Evolutionary conservation across 2,888 invertebrate species (phyloP).

Genomic region (Agonopterix alstromeriana): DNA sequence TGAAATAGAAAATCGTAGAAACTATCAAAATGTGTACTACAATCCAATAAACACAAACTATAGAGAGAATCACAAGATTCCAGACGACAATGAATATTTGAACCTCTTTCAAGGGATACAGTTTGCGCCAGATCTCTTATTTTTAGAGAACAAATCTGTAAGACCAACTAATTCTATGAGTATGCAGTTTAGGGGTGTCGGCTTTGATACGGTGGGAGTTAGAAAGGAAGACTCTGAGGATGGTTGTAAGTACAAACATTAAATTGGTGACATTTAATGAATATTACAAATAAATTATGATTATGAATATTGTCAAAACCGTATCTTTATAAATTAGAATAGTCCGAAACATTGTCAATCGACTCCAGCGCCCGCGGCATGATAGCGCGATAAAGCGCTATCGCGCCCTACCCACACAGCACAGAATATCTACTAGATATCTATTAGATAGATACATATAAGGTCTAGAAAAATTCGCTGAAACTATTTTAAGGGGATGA

Average conservation of each 20-base stretch:
- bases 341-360: too few species aligned
- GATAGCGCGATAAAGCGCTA: too few species aligned
- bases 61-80: not conserved
- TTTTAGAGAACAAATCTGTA: constrained; percentile 40
- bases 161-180: constrained; percentile 22
- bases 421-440: too few species aligned
- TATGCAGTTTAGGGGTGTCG: constrained; percentile 27
- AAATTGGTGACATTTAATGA: too few species aligned
- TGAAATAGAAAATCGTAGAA: constrained; percentile 1
- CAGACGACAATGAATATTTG: constrained; percentile 29
- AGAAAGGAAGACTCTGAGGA: constrained; percentile 11
- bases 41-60: not conserved
- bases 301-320: too few species aligned
- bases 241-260: constrained; percentile 2
- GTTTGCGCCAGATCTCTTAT: constrained; percentile 13
- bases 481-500: too few species aligned
- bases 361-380: too few species aligned
- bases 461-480: too few species aligned
- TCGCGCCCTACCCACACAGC: too few species aligned
- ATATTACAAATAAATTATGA: too few species aligned
- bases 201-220: constrained; percentile 27
- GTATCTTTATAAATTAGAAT: too few species aligned
- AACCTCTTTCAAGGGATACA: constrained; percentile 33
- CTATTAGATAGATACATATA: too few species aligned
- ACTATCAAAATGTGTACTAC: not conserved